A percentile compares a stretch with the other conserved stretches of the same genome.
These are phyloP conservation scores for Diglossa cyanea DNA, from an alignment of 2,797 vertebrate species.

Conservation along the genomic window DNA sequence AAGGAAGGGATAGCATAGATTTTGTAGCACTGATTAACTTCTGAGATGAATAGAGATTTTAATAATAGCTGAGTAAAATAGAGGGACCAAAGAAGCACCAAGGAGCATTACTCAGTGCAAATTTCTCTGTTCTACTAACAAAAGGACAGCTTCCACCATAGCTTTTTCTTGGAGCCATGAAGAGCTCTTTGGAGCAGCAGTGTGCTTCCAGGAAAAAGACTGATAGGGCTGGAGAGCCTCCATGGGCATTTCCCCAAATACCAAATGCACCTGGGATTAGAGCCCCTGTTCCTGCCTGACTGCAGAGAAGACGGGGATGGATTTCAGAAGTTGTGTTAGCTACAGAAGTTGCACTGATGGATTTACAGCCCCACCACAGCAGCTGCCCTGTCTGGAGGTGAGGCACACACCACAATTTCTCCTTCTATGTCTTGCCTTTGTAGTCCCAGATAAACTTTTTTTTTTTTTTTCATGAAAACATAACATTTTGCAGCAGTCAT, in stretches of 20 bases:
- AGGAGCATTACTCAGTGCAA: neutral
- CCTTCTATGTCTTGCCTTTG: neutral
- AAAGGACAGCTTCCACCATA: neutral
- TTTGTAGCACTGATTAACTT: neutral
- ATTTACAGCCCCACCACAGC: neutral
- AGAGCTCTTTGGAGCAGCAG: neutral
- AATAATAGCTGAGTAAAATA: neutral
- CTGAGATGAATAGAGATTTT: neutral
- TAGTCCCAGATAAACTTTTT: neutral
- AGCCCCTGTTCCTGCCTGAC: neutral
- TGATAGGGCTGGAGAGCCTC: neutral
- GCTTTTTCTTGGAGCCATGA: neutral
- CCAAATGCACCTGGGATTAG: neutral
- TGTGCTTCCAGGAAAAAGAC: neutral
- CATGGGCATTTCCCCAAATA: neutral
- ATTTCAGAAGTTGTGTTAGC: neutral
- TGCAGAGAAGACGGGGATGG: neutral
- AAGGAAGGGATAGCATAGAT: neutral
- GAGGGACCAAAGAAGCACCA: neutral
- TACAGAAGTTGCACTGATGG: neutral
- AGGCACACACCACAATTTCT: neutral
- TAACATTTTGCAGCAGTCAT: neutral
- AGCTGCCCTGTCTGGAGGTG: neutral
- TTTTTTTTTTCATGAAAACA: neutral
- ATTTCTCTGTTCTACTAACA: neutral